These are phyloP conservation scores for Eurystomus gularis DNA, from an alignment of 2,113 vertebrate species.

Conservation along the genomic window DNA sequence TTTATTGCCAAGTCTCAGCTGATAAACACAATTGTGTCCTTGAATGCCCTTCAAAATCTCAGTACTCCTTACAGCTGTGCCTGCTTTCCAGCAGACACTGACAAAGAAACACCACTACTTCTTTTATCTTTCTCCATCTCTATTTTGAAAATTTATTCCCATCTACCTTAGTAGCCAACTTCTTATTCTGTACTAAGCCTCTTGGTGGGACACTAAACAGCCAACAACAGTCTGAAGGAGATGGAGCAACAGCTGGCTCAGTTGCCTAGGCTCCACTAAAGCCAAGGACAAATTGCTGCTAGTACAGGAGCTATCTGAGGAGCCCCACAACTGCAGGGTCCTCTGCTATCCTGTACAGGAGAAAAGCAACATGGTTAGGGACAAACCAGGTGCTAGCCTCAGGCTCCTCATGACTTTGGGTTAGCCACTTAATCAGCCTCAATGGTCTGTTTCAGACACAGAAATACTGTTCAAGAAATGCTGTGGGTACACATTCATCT, in stretches of 20 bases:
- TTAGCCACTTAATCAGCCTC: neutral
- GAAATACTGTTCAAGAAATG: neutral
- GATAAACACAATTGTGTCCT: neutral
- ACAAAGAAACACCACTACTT: neutral
- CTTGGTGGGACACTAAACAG: neutral
- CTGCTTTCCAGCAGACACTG: neutral
- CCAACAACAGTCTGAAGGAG: neutral
- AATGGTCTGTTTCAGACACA: neutral
- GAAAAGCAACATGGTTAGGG: accelerated
- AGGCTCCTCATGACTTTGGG: neutral
- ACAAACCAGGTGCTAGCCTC: neutral
- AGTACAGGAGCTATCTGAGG: neutral
- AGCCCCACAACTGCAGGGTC: accelerated
- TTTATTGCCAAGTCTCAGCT: neutral
- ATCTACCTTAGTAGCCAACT: neutral
- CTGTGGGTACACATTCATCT: neutral
- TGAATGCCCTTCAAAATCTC: neutral
- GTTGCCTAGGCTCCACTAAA: neutral
- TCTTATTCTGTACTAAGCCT: neutral
- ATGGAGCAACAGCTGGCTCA: neutral
- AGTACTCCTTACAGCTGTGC: neutral
- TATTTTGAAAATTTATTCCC: neutral
- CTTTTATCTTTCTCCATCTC: neutral
- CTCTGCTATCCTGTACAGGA: neutral
- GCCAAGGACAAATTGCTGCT: neutral